phyloP scores from a whole-genome alignment of 1,140 invertebrate species.

The Himalopsyche phryganea region DNA sequence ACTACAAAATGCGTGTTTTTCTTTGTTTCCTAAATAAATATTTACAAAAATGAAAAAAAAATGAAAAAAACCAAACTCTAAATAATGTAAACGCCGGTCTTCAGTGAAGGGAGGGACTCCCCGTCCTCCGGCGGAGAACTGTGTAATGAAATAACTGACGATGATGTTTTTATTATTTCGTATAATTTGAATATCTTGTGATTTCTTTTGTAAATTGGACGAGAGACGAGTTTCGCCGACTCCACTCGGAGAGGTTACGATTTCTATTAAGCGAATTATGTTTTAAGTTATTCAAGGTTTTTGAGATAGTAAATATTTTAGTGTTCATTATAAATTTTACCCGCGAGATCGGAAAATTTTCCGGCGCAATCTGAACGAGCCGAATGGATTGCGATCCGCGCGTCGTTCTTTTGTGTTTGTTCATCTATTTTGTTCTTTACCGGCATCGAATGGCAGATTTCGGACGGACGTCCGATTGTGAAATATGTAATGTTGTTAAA shows the following conservation, averaged over 20 bases:
- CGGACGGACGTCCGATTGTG: conserved; percentile 10
- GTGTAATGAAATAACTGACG: background rate
- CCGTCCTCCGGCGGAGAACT: conserved; percentile 8
- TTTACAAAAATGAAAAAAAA: background rate
- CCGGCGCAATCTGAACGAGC: background rate
- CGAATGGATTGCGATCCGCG: conserved; percentile 6
- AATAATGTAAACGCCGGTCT: conserved; percentile 10
- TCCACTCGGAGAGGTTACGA: conserved; percentile 27
- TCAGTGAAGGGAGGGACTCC: background rate
- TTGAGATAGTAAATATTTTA: conserved; percentile 34
- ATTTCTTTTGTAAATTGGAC: conserved; percentile 30
- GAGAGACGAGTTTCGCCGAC: conserved; percentile 23
- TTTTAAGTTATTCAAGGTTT: conserved; percentile 36
- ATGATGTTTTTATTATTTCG: conserved; percentile 10
- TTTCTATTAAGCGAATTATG: conserved; percentile 35
- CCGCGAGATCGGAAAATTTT: background rate
- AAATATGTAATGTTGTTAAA: conserved; percentile 15
- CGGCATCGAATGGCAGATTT: conserved; percentile 6
- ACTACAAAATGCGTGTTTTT: conserved; percentile 26
- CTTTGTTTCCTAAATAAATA: conserved; percentile 30
- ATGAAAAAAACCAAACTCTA: conserved; percentile 16
- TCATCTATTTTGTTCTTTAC: conserved; percentile 20
- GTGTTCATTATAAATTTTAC: conserved; percentile 28
- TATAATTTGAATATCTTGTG: conserved; percentile 23
- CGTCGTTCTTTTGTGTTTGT: conserved; percentile 4